Evolutionary conservation across 2,888 invertebrate genomes (phyloP), one percentile per base, ranked within the genome.

Genomic region (Patella pellucida): DNA sequence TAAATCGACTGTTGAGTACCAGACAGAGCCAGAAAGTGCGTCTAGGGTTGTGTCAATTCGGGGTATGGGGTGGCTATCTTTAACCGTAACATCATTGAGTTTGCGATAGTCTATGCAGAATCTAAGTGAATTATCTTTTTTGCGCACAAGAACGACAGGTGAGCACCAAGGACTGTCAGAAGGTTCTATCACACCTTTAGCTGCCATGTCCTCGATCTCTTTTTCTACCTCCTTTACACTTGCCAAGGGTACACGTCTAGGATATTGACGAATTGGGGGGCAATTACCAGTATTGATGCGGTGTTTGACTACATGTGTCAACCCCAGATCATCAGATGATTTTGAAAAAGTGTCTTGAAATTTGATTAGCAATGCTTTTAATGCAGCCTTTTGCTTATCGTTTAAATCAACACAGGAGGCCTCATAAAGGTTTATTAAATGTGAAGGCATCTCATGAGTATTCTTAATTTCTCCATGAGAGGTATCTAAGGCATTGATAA

Each of bases 121-220:
- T 54, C 54, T 54, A n/a, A 54, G 16, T n/a, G 15, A 16, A 15
- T n/a, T n/a, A 7, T 15, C n/a, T 7, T 54, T 54, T 16, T n/a
- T 15, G 15, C n/a, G 15, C 7, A 15, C 16, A 16, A 54, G 54
- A 19, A 82, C 82, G 14, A 81, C 74, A 0, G 79, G 78, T 4
- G 74, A 74, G 56, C 72, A 31, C 82, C 81, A 82, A 16, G 80
- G 72, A 72, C 76, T 78, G 11, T 69, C 62, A 15, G 78, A 77
- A n/a, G 76, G 78, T 31, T 82, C 78, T 23, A 83, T 82, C 11
- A 82, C 74, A 23, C 78, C 78, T 16, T 27, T 19, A 7, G 71
- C 52, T 16, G 82, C 67, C 78, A 82, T 81, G 54, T 79, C 72
- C n/a, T 72, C n/a, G 14, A 82, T 68, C 72, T 81, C 76, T 7